A percentile compares a stretch with the other conserved stretches of the same genome.
These are phyloP conservation scores for Cyanoderma ruficeps DNA, from an alignment of 2,113 vertebrate genomes.

Conservation along the genomic window DNA sequence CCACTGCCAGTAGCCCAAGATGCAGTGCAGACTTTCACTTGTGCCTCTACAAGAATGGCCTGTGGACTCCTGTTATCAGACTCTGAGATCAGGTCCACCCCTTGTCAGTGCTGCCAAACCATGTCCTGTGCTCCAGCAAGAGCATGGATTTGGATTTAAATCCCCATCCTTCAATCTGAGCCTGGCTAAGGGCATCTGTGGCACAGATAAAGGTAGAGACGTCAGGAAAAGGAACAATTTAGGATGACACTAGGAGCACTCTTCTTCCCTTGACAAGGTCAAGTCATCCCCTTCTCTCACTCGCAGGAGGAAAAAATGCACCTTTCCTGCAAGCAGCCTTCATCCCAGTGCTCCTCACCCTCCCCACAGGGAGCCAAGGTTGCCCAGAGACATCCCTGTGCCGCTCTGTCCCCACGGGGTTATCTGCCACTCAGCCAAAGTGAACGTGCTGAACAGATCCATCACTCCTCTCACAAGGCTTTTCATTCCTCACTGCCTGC, in stretches of 20 bases:
- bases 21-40: not conserved
- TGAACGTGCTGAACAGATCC: not conserved
- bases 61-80: rapidly evolving
- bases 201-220: not conserved
- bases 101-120: rapidly evolving
- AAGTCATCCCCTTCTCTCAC: not conserved
- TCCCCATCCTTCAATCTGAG: not conserved
- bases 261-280: not conserved
- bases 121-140: not conserved
- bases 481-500: not conserved
- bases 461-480: not conserved
- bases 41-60: not conserved
- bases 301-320: not conserved
- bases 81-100: not conserved
- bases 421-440: not conserved
- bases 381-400: not conserved
- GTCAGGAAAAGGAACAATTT: not conserved
- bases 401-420: rapidly evolving
- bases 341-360: rapidly evolving
- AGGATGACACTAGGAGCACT: not conserved
- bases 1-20: not conserved
- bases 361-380: not conserved
- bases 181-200: not conserved
- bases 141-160: not conserved
- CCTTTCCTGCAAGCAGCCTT: not conserved